Evolutionary conservation across 2,113 vertebrate genomes (phyloP), one percentile per base, ranked within the genome.

Genomic region (Tricholaema leucomelas): DNA sequence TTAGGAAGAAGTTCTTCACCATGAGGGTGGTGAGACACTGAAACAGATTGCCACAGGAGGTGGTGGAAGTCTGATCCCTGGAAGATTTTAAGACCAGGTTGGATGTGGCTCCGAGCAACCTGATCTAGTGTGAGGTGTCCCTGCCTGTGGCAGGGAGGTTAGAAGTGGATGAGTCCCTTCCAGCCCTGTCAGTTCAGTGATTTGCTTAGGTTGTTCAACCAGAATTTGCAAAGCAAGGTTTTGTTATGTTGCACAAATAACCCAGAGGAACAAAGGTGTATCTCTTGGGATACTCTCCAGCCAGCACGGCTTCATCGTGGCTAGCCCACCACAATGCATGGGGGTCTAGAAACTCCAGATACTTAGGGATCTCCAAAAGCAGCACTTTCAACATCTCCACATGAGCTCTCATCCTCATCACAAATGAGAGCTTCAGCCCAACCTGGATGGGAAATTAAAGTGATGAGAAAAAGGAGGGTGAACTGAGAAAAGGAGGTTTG

Each of bases 321-420:
- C 31, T 63, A 84, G 24, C 9, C 44, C 52, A 36, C 52, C 56
- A 52, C 0, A 69, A 25, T 1, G 1, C 4, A 5, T 0, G 10
- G 13, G 4, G 7, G 6, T 17, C 24, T 18, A 35, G n/a, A 16
- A 65, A 66, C 25, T 69, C 3, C 31, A 67, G 28, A 10, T 3
- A 9, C 38, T 17, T 10, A 25, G 16, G 56, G 58, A 28, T 56
- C 12, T 44, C 54, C 2, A 18, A 76, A 56, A 76, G 15, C 61
- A 50, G 12, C 10, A 64, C 5, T 64, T 74, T 54, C 20, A 58
- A 78, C 6, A 17, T 3, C 27, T 19, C 35, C 44, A 9, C 2
- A 3, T 7, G 28, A 90, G 27, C 30, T 67, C 24, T 4, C 3
- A 35, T 6, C 8, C 72, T 54, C 28, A 55, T 46, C 50, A 76